These are phyloP conservation scores for Otolemur crassicaudatus DNA, from an alignment of 2,797 vertebrate genomes.

Conservation along the genomic window DNA sequence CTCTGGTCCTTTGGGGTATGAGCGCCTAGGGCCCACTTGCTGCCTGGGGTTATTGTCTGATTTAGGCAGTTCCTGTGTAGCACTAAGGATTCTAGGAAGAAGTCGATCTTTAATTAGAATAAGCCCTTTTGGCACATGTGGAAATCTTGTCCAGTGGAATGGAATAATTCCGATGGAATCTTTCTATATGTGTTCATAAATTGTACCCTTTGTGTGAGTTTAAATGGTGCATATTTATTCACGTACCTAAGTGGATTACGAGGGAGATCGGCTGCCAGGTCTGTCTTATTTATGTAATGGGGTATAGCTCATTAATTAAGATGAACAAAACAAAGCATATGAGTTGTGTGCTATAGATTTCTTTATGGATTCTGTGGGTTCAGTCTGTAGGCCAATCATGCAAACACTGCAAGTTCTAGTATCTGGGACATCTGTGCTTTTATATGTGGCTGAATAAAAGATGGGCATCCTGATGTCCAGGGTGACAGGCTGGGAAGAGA, in stretches of 20 bases:
- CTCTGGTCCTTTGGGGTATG: neutral
- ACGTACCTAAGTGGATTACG: neutral
- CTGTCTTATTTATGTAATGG: constrained; percentile 49
- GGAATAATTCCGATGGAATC: constrained; percentile 35
- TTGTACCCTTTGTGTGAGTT: neutral
- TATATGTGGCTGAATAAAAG: constrained; percentile 18
- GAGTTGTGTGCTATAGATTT: constrained; percentile 31
- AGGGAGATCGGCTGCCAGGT: constrained; percentile 5
- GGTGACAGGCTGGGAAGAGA: neutral
- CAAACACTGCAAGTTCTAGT: neutral
- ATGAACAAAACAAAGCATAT: neutral
- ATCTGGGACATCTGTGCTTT: neutral
- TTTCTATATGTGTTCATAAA: neutral
- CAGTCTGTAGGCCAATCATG: neutral
- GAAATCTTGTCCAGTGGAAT: neutral
- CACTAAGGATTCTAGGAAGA: neutral
- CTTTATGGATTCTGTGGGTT: neutral
- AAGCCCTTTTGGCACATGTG: neutral
- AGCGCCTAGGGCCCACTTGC: neutral
- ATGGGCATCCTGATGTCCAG: neutral
- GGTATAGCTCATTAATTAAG: constrained; percentile 40
- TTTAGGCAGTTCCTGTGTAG: neutral
- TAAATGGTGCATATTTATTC: constrained; percentile 34
- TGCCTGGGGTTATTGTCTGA: neutral
- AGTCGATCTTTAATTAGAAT: neutral